These are phyloP conservation scores for Dyspetes luteomarginatus DNA, from an alignment of 2,888 invertebrate species.

Conservation along the genomic window DNA sequence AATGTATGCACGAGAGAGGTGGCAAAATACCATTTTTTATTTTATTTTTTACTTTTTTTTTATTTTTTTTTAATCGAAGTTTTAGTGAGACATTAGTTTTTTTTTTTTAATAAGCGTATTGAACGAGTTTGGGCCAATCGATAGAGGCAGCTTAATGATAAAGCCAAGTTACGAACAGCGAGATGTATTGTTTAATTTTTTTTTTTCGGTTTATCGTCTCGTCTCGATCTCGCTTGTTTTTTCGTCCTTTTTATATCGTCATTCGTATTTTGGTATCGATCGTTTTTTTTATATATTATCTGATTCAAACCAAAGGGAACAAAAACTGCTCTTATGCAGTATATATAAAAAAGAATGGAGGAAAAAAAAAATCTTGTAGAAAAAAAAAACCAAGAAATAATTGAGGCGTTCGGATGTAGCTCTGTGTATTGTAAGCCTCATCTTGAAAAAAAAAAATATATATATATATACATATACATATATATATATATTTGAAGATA, in stretches of 20 bases:
- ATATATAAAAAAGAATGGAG: conserved; percentile 29
- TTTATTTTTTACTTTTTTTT: conserved; percentile 15
- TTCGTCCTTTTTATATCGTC: background rate
- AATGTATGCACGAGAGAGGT: conserved; percentile 53
- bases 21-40: conserved; percentile 49
- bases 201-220: too few relatives aligned
- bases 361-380: conserved; percentile 33
- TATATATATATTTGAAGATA: too few relatives aligned
- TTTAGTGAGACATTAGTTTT: too few relatives aligned
- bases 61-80: conserved; percentile 6
- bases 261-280: background rate
- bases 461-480: background rate
- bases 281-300: conserved; percentile 14
- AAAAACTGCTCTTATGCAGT: conserved; percentile 51
- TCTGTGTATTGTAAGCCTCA: conserved; percentile 21
- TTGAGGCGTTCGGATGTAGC: conserved; percentile 59
- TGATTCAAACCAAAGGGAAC: conserved; percentile 55
- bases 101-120: too few relatives aligned
- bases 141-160: too few relatives aligned
- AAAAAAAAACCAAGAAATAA: conserved; percentile 42
- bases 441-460: background rate
- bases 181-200: too few relatives aligned
- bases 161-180: too few relatives aligned
- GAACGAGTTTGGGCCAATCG: too few relatives aligned
- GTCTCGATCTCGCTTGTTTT: conserved; percentile 18